Base-by-base conservation (phyloP, 2,797 vertebrate genomes). In the Muscicapa striata region DNA sequence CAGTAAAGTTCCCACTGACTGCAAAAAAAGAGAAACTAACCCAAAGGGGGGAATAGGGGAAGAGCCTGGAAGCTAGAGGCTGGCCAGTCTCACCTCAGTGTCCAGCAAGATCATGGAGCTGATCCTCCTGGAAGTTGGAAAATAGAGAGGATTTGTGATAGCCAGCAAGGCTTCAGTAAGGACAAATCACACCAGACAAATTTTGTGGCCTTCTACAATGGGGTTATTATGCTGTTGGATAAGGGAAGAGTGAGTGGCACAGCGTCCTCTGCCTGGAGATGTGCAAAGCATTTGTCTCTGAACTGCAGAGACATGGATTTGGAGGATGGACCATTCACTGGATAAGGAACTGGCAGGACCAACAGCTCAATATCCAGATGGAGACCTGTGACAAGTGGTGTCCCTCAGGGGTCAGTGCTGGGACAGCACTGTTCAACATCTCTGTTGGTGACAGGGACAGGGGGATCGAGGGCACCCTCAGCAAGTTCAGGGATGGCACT, bases 41-140 rank as follows among this genome's bases (percentile, higher is more conserved):
- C 6, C 22, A 34, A 58, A 46, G 45, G 0, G 0, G 5, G 6
- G 0, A 2, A 38, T 46, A 38, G 13, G 11, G 9, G 10, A 52
- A 34, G n/a, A 52, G 11, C 6, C 23, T 80, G 15, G 30, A 34
- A 72, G 32, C 18, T 72, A 13, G 30, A 52, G 36, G 10, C 17
- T 5, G 5, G 15, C 13, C 16, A n/a, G 27, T 62, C 32, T 76
- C 49, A 76, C 6, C 9, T 30, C 38, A 41, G 21, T 41, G 26
- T 72, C 45, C 24, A 22, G 24, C 10, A 84, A 64, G 9, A 58
- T 58, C 24, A 45, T 30, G 51, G 29, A 45, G 51, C 29, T 38
- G 38, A 64, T 64, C 27, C 15, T 70, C 13, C 40, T 72, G 30
- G 26, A 59, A 72, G 15, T 7, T 70, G 13, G 15, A 46, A 52